Percentiles rank a stretch among this genome's conserved stretches.
Evolutionary conservation across 2,797 vertebrate genomes (phyloP).

Genomic region (Graptemys geographica): DNA sequence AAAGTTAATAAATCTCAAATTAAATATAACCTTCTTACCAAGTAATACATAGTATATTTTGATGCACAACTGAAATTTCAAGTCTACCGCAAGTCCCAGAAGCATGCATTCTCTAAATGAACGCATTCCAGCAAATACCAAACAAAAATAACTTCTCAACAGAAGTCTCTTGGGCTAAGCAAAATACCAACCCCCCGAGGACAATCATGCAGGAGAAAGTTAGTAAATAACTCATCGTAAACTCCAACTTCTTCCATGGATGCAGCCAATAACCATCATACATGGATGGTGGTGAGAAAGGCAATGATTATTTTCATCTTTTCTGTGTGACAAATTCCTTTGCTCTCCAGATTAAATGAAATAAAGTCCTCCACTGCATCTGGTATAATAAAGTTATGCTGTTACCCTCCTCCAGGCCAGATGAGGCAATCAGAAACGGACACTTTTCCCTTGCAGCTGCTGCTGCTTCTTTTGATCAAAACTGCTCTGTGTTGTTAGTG

Average conservation of each 20-base stretch:
- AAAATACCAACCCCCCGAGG: slow-evolving; percentile 43
- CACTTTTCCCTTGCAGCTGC: slow-evolving; percentile 61
- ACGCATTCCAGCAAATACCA: slow-evolving; percentile 70
- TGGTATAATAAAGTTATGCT: slow-evolving; percentile 67
- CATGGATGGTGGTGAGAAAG: slow-evolving; percentile 30
- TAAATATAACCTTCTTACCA: slow-evolving; percentile 23
- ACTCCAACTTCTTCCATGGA: slow-evolving; percentile 53
- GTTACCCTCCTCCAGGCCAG: slow-evolving; percentile 55
- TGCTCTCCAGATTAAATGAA: slow-evolving; percentile 69
- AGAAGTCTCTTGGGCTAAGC: slow-evolving; percentile 55
- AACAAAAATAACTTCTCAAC: slow-evolving; percentile 76
- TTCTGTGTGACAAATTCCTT: slow-evolving; percentile 70
- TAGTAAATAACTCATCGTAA: slow-evolving; percentile 61
- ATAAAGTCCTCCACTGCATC: slow-evolving; percentile 47
- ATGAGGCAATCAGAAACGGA: slow-evolving; percentile 72
- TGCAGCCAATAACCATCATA: slow-evolving; percentile 41
- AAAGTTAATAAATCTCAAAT: slow-evolving; percentile 53
- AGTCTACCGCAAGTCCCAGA: slow-evolving; percentile 69
- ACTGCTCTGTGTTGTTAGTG: slow-evolving; percentile 52
- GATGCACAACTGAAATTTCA: slow-evolving; percentile 54
- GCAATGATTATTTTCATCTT: slow-evolving; percentile 71
- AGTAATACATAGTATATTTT: slow-evolving; percentile 44
- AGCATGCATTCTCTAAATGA: slow-evolving; percentile 60
- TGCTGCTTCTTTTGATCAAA: slow-evolving; percentile 73
- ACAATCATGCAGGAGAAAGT: slow-evolving; percentile 65